A percentile compares a stretch with the other conserved stretches of the same genome.
These are phyloP conservation scores for Mesorhabditis sp. DNA, from an alignment of 2,888 invertebrate species.

Conservation along the genomic window DNA sequence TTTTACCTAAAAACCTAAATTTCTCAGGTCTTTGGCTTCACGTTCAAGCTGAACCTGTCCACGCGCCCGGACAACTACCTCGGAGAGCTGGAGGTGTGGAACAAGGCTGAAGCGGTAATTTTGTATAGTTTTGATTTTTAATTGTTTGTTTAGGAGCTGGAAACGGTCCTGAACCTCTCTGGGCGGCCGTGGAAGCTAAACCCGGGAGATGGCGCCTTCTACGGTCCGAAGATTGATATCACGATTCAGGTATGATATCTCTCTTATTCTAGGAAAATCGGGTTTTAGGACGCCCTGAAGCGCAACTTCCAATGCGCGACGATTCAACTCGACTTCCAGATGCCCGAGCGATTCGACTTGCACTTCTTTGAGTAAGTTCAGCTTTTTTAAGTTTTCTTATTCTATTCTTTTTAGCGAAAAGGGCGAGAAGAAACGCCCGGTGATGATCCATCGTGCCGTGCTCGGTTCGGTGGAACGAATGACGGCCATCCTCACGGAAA, in stretches of 20 bases:
- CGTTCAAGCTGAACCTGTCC: conserved; percentile 83
- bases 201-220: conserved; percentile 88
- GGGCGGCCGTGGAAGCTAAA: conserved; percentile 82
- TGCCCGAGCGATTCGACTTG: conserved; percentile 85
- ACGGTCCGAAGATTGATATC: conserved; percentile 85
- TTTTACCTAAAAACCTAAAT: not conserved
- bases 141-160: conserved; percentile 59
- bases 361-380: conserved; percentile 64
- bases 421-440: conserved; percentile 85
- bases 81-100: conserved; percentile 50
- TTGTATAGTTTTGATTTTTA: not conserved
- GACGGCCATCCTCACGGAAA: conserved; percentile 94
- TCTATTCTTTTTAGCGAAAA: conserved; percentile 69
- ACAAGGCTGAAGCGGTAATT: conserved; percentile 67
- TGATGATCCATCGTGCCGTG: conserved; percentile 95
- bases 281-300: conserved; percentile 74
- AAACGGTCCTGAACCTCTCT: conserved; percentile 71
- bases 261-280: not conserved
- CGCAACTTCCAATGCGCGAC: conserved; percentile 92
- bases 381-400: conserved; percentile 2
- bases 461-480: conserved; percentile 95
- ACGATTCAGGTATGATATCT: conserved; percentile 67
- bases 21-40: conserved; percentile 83
- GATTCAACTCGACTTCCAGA: conserved; percentile 94
- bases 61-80: conserved; percentile 75